Percentiles rank a stretch among this genome's conserved stretches.
Conservation (phyloP, 2,888 invertebrate genomes). For the Caenorhabditis doughertyi region DNA sequence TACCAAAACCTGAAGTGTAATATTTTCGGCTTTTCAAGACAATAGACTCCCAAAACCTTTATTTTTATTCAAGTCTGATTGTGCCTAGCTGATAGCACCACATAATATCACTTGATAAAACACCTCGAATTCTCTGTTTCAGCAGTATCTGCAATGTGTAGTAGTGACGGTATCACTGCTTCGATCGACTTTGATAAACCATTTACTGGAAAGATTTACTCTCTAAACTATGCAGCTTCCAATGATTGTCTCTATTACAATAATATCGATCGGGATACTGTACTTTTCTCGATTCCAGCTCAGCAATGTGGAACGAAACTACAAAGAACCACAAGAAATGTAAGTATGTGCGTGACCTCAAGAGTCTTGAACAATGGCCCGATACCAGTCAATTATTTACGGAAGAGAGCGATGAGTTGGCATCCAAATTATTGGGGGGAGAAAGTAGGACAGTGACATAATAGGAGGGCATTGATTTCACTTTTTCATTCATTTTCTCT, state of each 20-base stretch:
- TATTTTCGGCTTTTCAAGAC: too few relatives aligned
- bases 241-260: conserved; percentile 82
- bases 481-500: conserved; percentile 35
- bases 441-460: conserved; percentile 60
- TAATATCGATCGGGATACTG: conserved; percentile 75
- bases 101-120: too few relatives aligned
- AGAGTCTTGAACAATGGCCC: conserved; percentile 53
- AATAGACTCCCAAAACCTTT: too few relatives aligned
- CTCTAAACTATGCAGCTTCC: conserved; percentile 77
- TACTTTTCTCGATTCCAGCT: conserved; percentile 82
- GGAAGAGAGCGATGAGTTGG: conserved; percentile 41
- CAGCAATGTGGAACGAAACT: conserved; percentile 81
- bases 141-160: conserved; percentile 82
- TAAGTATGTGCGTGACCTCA: conserved; percentile 60
- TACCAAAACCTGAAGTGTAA: too few relatives aligned
- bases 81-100: too few relatives aligned
- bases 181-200: conserved; percentile 80
- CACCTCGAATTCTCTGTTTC: conserved; percentile 18
- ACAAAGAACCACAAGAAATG: conserved; percentile 78
- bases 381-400: conserved; percentile 53
- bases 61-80: too few relatives aligned
- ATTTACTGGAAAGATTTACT: conserved; percentile 82
- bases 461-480: conserved; percentile 49
- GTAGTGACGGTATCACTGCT: conserved; percentile 81
- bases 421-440: conserved; percentile 51